Evolutionary conservation across 2,797 vertebrate genomes (phyloP).

Genomic region (Hippopotamyrus pictus): DNA sequence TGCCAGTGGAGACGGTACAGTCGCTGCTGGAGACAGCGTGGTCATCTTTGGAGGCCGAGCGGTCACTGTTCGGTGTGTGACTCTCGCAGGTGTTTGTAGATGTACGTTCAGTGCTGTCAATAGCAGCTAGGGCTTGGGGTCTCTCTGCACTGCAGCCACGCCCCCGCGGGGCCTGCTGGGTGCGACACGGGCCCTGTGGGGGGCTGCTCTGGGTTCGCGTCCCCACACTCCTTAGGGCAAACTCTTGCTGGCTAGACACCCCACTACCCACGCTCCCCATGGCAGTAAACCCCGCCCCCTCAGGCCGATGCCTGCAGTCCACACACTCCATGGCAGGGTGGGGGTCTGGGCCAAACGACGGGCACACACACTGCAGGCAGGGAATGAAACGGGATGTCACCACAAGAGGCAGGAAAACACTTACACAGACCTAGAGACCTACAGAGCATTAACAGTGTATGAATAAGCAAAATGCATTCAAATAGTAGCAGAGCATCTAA

Average conservation of each 20-base stretch:
- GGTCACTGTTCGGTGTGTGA: neutral
- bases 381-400: neutral
- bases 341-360: slow-evolving; percentile 3
- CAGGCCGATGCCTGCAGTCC: slow-evolving; percentile 32
- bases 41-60: slow-evolving; percentile 14
- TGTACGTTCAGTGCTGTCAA: slow-evolving; percentile 12
- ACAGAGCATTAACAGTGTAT: neutral
- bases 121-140: slow-evolving; percentile 18
- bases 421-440: neutral
- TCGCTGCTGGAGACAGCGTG: slow-evolving; percentile 35
- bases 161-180: slow-evolving; percentile 48
- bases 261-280: slow-evolving; percentile 76
- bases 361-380: slow-evolving; percentile 34
- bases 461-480: neutral
- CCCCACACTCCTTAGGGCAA: slow-evolving; percentile 76
- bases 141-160: slow-evolving; percentile 62
- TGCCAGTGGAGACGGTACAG: slow-evolving; percentile 29
- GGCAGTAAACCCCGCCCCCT: slow-evolving; percentile 39
- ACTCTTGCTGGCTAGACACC: slow-evolving; percentile 70
- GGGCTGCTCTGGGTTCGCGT: slow-evolving; percentile 56
- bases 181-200: slow-evolving; percentile 24
- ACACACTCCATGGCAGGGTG: slow-evolving; percentile 27
- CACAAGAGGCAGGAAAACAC: neutral
- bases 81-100: neutral
- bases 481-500: neutral